Evolutionary conservation across 2,113 vertebrate species (phyloP).

Genomic region (Phoenicopterus ruber): DNA sequence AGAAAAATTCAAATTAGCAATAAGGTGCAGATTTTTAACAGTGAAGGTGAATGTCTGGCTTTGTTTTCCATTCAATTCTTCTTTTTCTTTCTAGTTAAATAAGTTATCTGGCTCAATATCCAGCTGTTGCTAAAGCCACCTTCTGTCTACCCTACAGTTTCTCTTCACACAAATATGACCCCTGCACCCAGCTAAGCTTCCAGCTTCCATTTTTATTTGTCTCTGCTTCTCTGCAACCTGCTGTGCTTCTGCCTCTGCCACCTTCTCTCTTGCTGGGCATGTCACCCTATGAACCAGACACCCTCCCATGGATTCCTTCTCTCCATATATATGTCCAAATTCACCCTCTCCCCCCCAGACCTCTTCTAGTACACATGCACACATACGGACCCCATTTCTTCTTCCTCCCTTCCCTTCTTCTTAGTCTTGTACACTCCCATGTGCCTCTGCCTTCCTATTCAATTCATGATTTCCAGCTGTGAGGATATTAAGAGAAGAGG

Average conservation of each 20-base stretch:
- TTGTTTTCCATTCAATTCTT: neutral
- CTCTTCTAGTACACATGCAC: neutral
- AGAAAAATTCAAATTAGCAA: neutral
- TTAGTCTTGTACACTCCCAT: neutral
- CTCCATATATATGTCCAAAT: neutral
- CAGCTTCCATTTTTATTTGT: neutral
- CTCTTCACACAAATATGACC: neutral
- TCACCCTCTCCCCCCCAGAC: neutral
- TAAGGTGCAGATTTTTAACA: neutral
- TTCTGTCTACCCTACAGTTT: neutral
- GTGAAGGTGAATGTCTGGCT: neutral
- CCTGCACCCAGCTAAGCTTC: neutral
- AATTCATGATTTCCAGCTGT: neutral
- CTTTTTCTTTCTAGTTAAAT: neutral
- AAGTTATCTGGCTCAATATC: neutral
- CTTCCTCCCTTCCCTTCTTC: neutral
- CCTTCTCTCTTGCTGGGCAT: neutral
- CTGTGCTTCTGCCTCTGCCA: neutral
- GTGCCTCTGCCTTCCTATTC: neutral
- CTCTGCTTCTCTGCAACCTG: neutral
- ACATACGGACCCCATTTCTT: fast-evolving
- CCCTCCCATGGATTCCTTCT: neutral
- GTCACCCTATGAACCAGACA: neutral
- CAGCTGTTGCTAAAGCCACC: neutral
- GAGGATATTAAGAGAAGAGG: neutral